Evolutionary conservation across 2,888 invertebrate genomes (phyloP).

Genomic region (Ferrisia virgata): DNA sequence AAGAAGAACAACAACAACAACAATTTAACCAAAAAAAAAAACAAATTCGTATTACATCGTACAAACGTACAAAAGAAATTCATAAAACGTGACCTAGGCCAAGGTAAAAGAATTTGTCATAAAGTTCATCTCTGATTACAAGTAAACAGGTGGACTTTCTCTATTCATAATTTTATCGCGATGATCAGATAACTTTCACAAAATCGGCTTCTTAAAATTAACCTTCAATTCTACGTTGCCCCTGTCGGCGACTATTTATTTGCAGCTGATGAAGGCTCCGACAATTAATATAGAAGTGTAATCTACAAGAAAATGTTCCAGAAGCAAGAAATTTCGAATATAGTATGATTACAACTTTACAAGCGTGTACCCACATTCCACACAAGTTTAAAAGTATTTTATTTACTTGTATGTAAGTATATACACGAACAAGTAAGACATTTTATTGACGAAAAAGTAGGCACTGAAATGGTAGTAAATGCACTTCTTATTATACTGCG

Average conservation of each 20-base stretch:
- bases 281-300: not conserved
- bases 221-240: slow-evolving; percentile 8
- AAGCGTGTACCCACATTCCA: no score
- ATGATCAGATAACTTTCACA: slow-evolving; percentile 14
- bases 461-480: not conserved
- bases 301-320: no score
- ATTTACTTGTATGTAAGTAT: no score
- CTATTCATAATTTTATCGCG: not conserved
- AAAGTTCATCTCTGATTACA: not conserved
- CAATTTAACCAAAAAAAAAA: not conserved
- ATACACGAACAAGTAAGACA: not conserved
- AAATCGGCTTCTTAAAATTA: slow-evolving; percentile 3
- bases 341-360: not conserved
- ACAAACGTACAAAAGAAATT: not conserved
- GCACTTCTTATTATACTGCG: no score
- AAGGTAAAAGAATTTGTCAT: slow-evolving; percentile 12
- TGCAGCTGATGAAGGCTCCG: not conserved
- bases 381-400: not conserved
- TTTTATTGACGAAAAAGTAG: not conserved
- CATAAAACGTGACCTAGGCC: slow-evolving; percentile 3
- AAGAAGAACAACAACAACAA: no score
- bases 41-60: not conserved
- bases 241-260: not conserved
- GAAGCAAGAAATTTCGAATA: not conserved
- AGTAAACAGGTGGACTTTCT: slow-evolving; percentile 3